Percentiles rank a stretch among this genome's conserved stretches.
These are phyloP conservation scores for Zygogramma bicolorata DNA, from an alignment of 2,888 invertebrate genomes.

Conservation along the genomic window DNA sequence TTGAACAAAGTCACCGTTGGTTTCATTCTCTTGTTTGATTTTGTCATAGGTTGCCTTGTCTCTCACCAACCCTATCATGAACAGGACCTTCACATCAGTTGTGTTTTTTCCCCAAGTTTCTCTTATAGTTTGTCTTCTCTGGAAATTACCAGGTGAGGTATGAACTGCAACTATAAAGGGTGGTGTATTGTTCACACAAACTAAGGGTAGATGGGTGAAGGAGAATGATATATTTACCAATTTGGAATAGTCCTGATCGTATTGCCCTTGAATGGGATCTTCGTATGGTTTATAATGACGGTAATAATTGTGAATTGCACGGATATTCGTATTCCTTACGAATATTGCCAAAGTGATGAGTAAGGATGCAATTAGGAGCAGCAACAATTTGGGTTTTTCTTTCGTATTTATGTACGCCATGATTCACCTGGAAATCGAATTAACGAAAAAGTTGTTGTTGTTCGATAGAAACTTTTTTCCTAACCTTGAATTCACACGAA, in stretches of 20 bases:
- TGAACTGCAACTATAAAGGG: conserved; percentile 78
- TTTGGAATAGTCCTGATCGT: conserved; percentile 2
- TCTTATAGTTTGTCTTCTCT: conserved; percentile 74
- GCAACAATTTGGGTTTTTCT: too few relatives aligned
- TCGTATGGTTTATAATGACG: too few relatives aligned
- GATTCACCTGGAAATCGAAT: too few relatives aligned
- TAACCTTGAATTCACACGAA: too few relatives aligned
- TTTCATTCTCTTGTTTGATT: conserved; percentile 69
- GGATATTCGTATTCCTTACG: too few relatives aligned
- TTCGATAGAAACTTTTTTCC: too few relatives aligned
- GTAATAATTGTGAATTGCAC: too few relatives aligned
- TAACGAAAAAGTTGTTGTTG: too few relatives aligned
- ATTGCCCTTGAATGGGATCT: too few relatives aligned
- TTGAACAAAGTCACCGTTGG: conserved; percentile 77
- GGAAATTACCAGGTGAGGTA: conserved; percentile 77
- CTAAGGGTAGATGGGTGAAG: conserved; percentile 7
- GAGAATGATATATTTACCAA: conserved; percentile 23
- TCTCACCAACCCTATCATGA: conserved; percentile 14
- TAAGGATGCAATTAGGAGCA: too few relatives aligned
- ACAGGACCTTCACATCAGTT: not conserved
- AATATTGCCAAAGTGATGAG: too few relatives aligned
- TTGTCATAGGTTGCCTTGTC: not conserved
- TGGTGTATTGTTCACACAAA: not conserved
- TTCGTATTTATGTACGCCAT: too few relatives aligned
- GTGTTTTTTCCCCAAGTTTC: conserved; percentile 21